Conservation (phyloP, 2,888 invertebrate species). For the Muscina levida region DNA sequence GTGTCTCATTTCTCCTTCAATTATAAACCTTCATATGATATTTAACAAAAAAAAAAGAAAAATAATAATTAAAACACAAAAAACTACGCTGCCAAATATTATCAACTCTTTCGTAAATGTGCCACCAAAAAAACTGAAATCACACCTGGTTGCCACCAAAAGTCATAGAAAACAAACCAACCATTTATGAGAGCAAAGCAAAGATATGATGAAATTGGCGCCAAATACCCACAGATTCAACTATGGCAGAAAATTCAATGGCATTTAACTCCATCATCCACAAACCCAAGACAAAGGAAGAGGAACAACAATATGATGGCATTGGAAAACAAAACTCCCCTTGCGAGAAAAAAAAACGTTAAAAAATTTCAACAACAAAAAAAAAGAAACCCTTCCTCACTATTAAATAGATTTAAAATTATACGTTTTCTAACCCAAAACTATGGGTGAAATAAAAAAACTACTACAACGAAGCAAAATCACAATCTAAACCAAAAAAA, state of each 20-base stretch:
- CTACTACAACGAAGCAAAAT: not conserved
- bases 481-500: conserved; percentile 11
- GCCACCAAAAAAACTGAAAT: conserved; percentile 34
- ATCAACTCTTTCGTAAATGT: conserved; percentile 38
- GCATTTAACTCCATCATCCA: conserved; percentile 59
- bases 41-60: not conserved
- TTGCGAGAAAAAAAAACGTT: conserved; percentile 40
- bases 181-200: not conserved
- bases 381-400: conserved; percentile 40
- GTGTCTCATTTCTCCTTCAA: not conserved
- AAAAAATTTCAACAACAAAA: not conserved
- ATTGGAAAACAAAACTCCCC: conserved; percentile 49
- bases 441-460: conserved; percentile 30
- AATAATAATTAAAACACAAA: conserved; percentile 22
- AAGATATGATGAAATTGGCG: conserved; percentile 46
- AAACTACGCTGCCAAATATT: conserved; percentile 35
- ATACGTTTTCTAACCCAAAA: conserved; percentile 63
- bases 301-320: conserved; percentile 46
- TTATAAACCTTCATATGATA: not conserved
- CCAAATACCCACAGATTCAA: conserved; percentile 49
- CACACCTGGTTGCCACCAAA: conserved; percentile 53
- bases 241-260: conserved; percentile 51
- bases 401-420: conserved; percentile 58
- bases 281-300: conserved; percentile 28
- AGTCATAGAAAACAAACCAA: conserved; percentile 29